Percentiles rank a stretch among this genome's conserved stretches.
Conservation (phyloP, 2,888 invertebrate genomes). For the Adelognathus sp. region DNA sequence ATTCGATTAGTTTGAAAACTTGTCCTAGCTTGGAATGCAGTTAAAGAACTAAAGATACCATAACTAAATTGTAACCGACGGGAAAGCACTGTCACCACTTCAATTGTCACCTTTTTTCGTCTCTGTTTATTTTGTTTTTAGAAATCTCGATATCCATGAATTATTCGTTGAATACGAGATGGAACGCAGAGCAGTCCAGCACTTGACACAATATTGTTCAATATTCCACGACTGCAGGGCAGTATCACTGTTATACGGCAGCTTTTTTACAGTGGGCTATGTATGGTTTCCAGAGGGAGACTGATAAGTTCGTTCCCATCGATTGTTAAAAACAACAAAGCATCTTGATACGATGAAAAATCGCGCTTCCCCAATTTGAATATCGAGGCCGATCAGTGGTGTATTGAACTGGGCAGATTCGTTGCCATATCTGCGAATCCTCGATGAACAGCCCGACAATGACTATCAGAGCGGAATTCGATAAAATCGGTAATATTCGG, state of each 20-base stretch:
- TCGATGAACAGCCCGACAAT: conserved; percentile 2
- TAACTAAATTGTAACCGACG: too few species aligned
- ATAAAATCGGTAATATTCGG: conserved; percentile 14
- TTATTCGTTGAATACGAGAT: too few species aligned
- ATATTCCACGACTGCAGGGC: background rate
- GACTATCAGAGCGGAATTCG: conserved; percentile 12
- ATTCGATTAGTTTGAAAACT: too few species aligned
- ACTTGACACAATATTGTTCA: background rate
- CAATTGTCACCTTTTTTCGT: too few species aligned
- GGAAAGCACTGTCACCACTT: too few species aligned
- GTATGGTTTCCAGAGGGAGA: conserved; percentile 1
- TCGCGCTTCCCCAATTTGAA: conserved; percentile 24
- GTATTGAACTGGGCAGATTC: background rate
- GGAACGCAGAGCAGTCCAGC: background rate
- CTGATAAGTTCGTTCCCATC: conserved; percentile 21
- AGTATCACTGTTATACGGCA: background rate
- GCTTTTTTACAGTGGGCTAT: background rate
- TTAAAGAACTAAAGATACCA: too few species aligned
- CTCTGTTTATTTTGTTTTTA: background rate
- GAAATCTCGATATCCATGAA: too few species aligned
- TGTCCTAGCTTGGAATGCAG: too few species aligned
- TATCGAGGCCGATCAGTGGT: conserved; percentile 8
- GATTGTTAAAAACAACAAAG: conserved; percentile 24
- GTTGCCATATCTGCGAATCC: background rate
- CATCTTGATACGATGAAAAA: conserved; percentile 18